These are phyloP conservation scores for Abscondita cerata DNA, from an alignment of 2,888 invertebrate genomes.

Conservation along the genomic window DNA sequence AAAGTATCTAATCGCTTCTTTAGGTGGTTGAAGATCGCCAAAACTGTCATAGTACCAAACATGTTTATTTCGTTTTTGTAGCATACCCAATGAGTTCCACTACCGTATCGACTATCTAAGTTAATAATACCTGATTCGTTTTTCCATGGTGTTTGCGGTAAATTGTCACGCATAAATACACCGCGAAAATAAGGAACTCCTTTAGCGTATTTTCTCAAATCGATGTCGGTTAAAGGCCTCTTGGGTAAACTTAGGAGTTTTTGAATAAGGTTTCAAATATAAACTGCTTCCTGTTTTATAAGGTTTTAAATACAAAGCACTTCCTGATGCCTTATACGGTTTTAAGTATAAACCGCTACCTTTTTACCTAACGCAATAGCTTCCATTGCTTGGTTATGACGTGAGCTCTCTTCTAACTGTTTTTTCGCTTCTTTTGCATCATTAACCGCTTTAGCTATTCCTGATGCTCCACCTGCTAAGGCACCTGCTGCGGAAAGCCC, in stretches of 20 bases:
- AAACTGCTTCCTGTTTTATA: conserved; percentile 4
- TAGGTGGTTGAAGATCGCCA: conserved; percentile 49
- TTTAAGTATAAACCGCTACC: conserved; percentile 41
- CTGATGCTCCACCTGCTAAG: conserved; percentile 39
- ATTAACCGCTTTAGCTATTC: conserved; percentile 42
- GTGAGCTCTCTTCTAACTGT: conserved; percentile 39
- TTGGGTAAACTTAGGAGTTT: conserved; percentile 32
- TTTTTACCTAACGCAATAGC: conserved; percentile 41
- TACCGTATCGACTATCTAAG: conserved; percentile 42
- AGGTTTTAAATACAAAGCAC: conserved; percentile 37
- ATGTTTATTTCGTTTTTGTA: conserved; percentile 46
- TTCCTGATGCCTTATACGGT: conserved; percentile 36
- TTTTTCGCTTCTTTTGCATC: conserved; percentile 38
- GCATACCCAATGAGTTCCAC: conserved; percentile 53
- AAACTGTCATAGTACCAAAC: conserved; percentile 53
- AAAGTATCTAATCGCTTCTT: conserved; percentile 27
- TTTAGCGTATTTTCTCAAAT: conserved; percentile 36
- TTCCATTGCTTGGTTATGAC: conserved; percentile 46
- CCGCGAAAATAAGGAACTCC: conserved; percentile 41
- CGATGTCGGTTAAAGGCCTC: conserved; percentile 38
- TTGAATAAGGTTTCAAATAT: background rate
- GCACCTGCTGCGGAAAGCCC: conserved; percentile 43
- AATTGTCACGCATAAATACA: conserved; percentile 43
- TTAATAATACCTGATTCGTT: conserved; percentile 47
- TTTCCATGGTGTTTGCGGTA: conserved; percentile 7